Evolutionary conservation across 37 sponge, comb jelly and placozoan species (phyloP).

Genomic region (Aphrocallistes beatrix): DNA sequence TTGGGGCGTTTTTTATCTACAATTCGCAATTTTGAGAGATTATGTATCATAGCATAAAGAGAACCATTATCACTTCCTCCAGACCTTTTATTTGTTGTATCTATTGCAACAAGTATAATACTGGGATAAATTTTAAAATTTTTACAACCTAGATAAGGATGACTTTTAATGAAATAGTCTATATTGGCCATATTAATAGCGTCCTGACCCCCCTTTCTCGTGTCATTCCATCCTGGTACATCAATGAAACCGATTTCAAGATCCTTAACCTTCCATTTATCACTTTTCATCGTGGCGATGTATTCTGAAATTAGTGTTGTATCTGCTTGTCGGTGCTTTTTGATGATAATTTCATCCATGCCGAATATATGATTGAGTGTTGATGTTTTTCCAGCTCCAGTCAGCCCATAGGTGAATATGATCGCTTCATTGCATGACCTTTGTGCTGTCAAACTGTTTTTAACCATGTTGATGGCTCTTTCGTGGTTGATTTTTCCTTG

Average conservation of each 20-base stretch:
- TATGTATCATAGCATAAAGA: background rate
- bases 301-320: background rate
- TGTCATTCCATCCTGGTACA: background rate
- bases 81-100: background rate
- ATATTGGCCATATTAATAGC: background rate
- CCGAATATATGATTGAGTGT: background rate
- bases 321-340: background rate
- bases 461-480: background rate
- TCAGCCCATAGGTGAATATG: background rate
- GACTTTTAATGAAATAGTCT: background rate
- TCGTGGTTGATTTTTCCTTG: no score
- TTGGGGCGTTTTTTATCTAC: background rate
- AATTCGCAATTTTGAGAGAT: background rate
- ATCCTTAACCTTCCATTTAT: background rate
- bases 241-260: background rate
- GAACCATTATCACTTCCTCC: background rate
- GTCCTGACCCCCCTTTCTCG: background rate
- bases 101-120: background rate
- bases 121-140: background rate
- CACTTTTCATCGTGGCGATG: background rate
- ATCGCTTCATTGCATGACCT: slow-evolving; percentile 9
- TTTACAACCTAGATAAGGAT: background rate
- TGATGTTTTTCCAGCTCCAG: slow-evolving; percentile 2
- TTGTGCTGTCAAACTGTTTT: background rate
- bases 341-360: background rate